A percentile compares a stretch with the other conserved stretches of the same genome.
These are phyloP conservation scores for Toxotes jaculatrix DNA, from an alignment of 2,113 vertebrate genomes.

Conservation along the genomic window DNA sequence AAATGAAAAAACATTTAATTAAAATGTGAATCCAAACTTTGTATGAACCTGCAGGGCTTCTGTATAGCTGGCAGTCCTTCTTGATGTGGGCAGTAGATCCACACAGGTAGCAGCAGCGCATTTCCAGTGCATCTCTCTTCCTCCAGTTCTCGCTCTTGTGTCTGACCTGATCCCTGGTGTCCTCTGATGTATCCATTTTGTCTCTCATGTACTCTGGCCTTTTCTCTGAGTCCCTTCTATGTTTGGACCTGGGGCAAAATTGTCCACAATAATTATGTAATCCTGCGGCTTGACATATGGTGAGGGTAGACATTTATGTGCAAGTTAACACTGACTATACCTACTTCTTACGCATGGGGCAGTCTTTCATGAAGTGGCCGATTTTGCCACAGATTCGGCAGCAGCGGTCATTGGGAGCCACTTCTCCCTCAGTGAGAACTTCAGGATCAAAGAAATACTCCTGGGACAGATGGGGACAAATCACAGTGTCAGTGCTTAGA, in stretches of 20 bases:
- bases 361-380: constrained; percentile 97
- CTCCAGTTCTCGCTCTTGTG: constrained; percentile 88
- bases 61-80: constrained; percentile 91
- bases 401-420: constrained; percentile 96
- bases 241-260: constrained; percentile 80
- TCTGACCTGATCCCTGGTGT: constrained; percentile 76
- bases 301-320: neutral
- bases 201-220: constrained; percentile 84
- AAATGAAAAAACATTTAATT: too few species aligned
- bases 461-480: constrained; percentile 72
- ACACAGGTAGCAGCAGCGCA: constrained; percentile 93
- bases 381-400: constrained; percentile 97
- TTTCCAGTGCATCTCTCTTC: constrained; percentile 88
- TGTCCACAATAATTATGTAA: neutral
- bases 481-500: neutral
- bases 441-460: constrained; percentile 97
- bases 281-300: neutral
- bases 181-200: constrained; percentile 72
- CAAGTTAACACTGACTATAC: constrained; percentile 42
- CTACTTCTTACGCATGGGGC: constrained; percentile 92
- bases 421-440: constrained; percentile 92
- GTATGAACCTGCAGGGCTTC: constrained; percentile 85
- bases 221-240: constrained; percentile 79
- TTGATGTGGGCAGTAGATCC: constrained; percentile 92
- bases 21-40: neutral